Conservation (phyloP, 2,113 vertebrate species). For the Isurus oxyrinchus region DNA sequence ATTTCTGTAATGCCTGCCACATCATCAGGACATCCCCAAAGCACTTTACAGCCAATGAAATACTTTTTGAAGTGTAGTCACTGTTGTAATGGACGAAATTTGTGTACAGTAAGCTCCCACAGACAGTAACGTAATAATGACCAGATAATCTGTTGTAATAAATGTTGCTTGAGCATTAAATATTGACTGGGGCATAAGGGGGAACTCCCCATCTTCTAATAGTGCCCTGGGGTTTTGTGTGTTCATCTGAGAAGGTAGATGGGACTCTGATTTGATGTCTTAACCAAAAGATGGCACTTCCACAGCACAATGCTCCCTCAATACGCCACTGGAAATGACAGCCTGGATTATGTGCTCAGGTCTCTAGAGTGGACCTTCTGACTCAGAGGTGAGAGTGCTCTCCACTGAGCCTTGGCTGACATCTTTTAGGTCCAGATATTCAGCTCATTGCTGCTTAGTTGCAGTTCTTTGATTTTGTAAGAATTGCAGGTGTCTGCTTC, state of each 20-base stretch:
- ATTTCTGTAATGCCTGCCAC: neutral
- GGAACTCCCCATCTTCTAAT: too few relatives aligned
- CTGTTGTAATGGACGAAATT: neutral
- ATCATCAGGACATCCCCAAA: neutral
- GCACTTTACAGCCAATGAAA: neutral
- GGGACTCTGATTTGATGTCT: too few relatives aligned
- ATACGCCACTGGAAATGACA: too few relatives aligned
- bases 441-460: neutral
- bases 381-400: too few relatives aligned
- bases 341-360: neutral
- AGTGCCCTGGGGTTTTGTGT: neutral
- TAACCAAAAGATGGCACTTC: too few relatives aligned
- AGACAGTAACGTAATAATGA: neutral
- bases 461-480: neutral
- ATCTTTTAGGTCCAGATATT: neutral
- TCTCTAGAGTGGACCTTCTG: neutral
- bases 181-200: neutral
- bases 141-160: neutral
- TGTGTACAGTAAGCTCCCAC: neutral
- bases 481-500: neutral
- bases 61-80: neutral
- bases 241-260: neutral
- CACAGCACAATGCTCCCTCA: too few relatives aligned
- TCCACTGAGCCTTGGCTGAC: neutral
- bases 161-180: neutral